Percentiles rank a stretch among this genome's conserved stretches.
Conservation (phyloP, 1,140 invertebrate genomes). For the Acromyrmex echinatior region DNA sequence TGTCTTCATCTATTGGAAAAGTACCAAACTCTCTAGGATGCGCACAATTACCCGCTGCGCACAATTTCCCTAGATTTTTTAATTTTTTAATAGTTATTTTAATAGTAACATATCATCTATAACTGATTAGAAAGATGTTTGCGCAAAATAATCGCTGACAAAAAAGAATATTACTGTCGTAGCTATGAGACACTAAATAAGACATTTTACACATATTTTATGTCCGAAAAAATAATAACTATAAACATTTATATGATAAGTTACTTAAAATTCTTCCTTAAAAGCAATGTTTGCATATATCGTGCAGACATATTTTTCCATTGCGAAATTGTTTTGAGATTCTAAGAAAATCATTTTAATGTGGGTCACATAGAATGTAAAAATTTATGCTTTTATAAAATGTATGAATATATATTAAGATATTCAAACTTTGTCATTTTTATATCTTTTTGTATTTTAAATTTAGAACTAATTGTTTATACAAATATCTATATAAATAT, state of each 20-base stretch:
- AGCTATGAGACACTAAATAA: background rate
- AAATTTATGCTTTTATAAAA: background rate
- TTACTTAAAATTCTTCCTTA: background rate
- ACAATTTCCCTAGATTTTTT: background rate
- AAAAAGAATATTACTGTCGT: background rate
- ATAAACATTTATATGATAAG: background rate
- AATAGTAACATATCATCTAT: background rate
- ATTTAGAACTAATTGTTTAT: background rate
- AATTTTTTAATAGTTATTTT: background rate
- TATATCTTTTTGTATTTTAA: background rate
- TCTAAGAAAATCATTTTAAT: background rate
- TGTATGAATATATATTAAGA: background rate
- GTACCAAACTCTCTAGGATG: too few relatives aligned
- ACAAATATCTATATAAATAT: too few relatives aligned
- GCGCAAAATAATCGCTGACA: background rate
- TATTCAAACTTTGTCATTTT: background rate
- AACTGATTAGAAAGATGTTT: constrained; percentile 3
- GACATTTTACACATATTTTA: background rate
- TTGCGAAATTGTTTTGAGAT: background rate
- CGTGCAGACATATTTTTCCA: background rate
- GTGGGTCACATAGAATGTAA: background rate
- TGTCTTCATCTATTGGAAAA: too few relatives aligned
- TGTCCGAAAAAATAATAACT: background rate
- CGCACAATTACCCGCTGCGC: too few relatives aligned
- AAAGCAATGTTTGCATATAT: background rate